A percentile compares a stretch with the other conserved stretches of the same genome.
Conservation (phyloP, 2,113 vertebrate genomes). For the Anoura caudifer region DNA sequence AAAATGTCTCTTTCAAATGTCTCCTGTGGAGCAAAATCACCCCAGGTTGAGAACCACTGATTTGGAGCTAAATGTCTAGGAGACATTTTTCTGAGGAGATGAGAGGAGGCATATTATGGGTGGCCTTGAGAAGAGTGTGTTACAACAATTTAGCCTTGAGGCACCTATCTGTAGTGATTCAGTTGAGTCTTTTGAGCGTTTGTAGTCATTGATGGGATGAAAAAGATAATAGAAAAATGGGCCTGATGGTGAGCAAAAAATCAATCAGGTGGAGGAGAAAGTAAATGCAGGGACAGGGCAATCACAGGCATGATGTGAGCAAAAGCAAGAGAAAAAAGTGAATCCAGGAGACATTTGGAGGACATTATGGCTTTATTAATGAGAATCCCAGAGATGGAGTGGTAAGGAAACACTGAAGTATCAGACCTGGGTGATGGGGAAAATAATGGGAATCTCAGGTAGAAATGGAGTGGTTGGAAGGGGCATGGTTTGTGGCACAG, state of each 20-base stretch:
- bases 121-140: background rate
- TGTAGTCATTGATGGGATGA: background rate
- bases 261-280: background rate
- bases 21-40: background rate
- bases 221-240: background rate
- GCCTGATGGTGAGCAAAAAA: background rate
- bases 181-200: background rate
- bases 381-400: background rate
- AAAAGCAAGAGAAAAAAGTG: background rate
- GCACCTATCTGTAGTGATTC: background rate
- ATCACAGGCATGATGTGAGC: background rate
- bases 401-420: background rate
- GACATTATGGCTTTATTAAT: background rate
- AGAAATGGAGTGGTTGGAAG: background rate
- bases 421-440: background rate
- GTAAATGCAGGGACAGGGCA: background rate
- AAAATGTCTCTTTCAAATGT: background rate
- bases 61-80: background rate
- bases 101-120: background rate
- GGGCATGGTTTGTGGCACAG: background rate
- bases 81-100: background rate
- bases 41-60: background rate
- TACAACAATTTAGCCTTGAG: background rate
- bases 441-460: background rate
- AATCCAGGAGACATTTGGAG: background rate